phyloP scores from a whole-genome alignment of 2,888 invertebrate genomes.

The Selenia dentaria region DNA sequence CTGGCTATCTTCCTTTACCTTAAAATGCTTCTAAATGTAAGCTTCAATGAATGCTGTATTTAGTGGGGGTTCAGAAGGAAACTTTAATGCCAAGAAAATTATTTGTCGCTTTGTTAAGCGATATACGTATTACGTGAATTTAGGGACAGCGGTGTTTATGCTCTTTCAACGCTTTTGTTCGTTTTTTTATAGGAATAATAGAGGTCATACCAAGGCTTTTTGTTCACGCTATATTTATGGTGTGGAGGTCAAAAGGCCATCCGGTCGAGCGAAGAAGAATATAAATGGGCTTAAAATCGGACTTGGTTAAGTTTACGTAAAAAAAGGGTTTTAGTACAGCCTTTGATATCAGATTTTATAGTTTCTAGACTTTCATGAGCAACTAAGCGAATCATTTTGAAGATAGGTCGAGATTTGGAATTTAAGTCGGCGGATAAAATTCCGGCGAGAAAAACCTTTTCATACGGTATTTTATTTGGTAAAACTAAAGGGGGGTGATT shows the following conservation, averaged over 20 bases:
- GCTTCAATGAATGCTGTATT: constrained; percentile 31
- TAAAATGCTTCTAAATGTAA: constrained; percentile 8
- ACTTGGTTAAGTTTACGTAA: constrained; percentile 18
- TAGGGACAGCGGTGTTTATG: constrained; percentile 45
- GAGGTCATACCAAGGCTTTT: constrained; percentile 29
- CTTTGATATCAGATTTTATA: constrained; percentile 16
- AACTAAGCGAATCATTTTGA: too few relatives aligned
- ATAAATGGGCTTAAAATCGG: constrained; percentile 23
- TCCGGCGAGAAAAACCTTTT: too few relatives aligned
- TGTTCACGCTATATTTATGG: constrained; percentile 31
- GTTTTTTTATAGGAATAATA: constrained; percentile 32
- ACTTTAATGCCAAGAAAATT: constrained; percentile 43
- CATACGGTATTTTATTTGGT: too few relatives aligned
- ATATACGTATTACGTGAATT: constrained; percentile 48
- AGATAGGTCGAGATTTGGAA: too few relatives aligned
- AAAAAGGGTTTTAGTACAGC: constrained; percentile 14
- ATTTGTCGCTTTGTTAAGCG: constrained; percentile 55
- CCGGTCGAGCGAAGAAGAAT: constrained; percentile 16
- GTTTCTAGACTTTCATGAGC: constrained; percentile 9
- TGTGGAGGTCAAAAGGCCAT: constrained; percentile 27
- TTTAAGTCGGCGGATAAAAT: too few relatives aligned
- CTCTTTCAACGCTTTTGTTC: constrained; percentile 48
- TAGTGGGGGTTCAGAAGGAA: constrained; percentile 9
- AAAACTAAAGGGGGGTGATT: too few relatives aligned
- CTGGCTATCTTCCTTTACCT: constrained; percentile 15